These are phyloP conservation scores for Chauna torquata DNA, from an alignment of 2,113 vertebrate genomes.

Conservation along the genomic window DNA sequence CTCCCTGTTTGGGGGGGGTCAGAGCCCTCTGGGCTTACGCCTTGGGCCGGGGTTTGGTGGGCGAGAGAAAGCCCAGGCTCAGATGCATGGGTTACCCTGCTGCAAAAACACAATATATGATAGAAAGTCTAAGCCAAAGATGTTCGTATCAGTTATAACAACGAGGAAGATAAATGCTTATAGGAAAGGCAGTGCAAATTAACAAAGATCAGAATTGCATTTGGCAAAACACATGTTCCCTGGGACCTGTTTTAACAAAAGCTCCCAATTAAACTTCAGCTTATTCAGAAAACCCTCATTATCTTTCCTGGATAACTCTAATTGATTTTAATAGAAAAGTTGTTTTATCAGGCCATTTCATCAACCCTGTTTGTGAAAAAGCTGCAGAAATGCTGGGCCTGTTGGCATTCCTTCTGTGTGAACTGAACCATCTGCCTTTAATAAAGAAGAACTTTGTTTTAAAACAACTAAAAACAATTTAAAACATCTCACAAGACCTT, in stretches of 20 bases:
- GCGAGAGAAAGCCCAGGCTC: slow-evolving; percentile 84
- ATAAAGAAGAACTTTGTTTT: not conserved
- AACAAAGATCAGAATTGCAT: slow-evolving; percentile 33
- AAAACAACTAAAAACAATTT: not conserved
- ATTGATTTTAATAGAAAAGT: not conserved
- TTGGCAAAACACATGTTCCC: not conserved
- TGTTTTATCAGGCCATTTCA: not conserved
- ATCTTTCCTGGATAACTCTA: not conserved
- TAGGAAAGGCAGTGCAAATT: slow-evolving; percentile 64
- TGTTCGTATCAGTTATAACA: slow-evolving; percentile 61
- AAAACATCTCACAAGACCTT: not conserved
- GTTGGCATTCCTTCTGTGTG: not conserved
- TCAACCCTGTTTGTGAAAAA: not conserved
- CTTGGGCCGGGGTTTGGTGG: slow-evolving; percentile 81
- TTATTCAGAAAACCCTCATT: not conserved
- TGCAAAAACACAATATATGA: slow-evolving; percentile 86
- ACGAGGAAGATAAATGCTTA: slow-evolving; percentile 73
- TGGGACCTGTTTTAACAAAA: slow-evolving; percentile 53
- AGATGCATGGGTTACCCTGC: slow-evolving; percentile 83
- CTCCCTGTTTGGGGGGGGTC: slow-evolving; percentile 81
- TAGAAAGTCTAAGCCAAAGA: slow-evolving; percentile 79
- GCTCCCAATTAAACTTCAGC: slow-evolving; percentile 13
- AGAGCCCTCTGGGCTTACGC: slow-evolving; percentile 80
- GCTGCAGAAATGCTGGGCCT: not conserved
- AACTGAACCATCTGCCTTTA: not conserved